Conservation (phyloP, 2,797 vertebrate genomes). For the Betta splendens region DNA sequence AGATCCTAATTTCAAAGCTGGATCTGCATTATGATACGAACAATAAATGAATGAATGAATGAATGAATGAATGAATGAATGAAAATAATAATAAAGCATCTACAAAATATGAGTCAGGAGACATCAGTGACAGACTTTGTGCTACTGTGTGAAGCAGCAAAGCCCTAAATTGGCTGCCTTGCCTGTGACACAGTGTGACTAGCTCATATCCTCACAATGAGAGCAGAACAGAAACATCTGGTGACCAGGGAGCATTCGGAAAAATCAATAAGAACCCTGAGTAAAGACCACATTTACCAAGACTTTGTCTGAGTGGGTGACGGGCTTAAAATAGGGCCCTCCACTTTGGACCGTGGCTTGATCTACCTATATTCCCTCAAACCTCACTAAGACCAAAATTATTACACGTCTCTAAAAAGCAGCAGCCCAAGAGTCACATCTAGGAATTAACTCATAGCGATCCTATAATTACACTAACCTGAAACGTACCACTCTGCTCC, state of each 20-base stretch:
- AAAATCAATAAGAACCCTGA: slow-evolving; percentile 68
- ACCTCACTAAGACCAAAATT: not conserved
- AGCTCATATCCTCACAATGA: slow-evolving; percentile 28
- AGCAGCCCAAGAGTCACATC: not conserved
- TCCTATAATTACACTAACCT: not conserved
- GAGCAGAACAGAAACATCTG: slow-evolving; percentile 58
- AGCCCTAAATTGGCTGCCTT: slow-evolving; percentile 11
- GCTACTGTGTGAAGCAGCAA: slow-evolving; percentile 26
- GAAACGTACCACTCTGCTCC: not conserved
- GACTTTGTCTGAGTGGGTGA: slow-evolving; percentile 44
- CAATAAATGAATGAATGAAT: too few species aligned
- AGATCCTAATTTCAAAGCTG: slow-evolving; percentile 2
- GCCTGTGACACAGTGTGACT: slow-evolving; percentile 30
- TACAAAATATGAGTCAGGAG: slow-evolving; percentile 29
- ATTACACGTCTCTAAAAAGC: not conserved
- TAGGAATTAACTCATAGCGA: not conserved
- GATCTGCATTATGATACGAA: slow-evolving; percentile 10
- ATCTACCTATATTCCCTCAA: not conserved
- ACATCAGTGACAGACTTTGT: slow-evolving; percentile 25
- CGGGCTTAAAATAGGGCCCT: slow-evolving; percentile 29
- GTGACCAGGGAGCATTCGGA: slow-evolving; percentile 40
- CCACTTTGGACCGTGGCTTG: slow-evolving; percentile 12
- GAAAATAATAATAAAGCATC: slow-evolving; percentile 21
- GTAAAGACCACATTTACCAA: slow-evolving; percentile 61
- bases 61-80: too few species aligned